phyloP scores from a whole-genome alignment of 2,888 invertebrate species.

The Cyclophora punctaria region DNA sequence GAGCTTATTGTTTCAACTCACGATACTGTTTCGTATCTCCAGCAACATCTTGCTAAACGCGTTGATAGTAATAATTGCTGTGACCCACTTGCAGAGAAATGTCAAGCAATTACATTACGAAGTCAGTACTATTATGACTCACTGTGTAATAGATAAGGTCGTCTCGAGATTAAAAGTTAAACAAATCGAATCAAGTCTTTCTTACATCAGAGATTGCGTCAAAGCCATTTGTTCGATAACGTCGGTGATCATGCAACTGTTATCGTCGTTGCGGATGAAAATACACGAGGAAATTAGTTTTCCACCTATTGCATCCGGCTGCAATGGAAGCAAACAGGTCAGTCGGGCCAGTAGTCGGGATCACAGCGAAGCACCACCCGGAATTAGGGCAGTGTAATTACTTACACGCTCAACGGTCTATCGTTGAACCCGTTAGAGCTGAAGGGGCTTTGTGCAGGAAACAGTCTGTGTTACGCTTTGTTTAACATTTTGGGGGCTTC shows the following conservation, averaged over 20 bases:
- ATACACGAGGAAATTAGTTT: slow-evolving; percentile 13
- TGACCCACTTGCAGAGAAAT: slow-evolving; percentile 30
- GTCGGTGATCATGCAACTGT: neutral
- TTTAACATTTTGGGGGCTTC: slow-evolving; percentile 35
- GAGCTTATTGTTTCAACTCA: slow-evolving; percentile 27
- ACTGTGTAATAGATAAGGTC: slow-evolving; percentile 10
- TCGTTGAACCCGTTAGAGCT: slow-evolving; percentile 41
- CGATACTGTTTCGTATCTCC: slow-evolving; percentile 26
- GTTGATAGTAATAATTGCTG: slow-evolving; percentile 35
- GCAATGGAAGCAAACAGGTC: slow-evolving; percentile 38
- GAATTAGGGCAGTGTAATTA: slow-evolving; percentile 63
- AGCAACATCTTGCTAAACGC: slow-evolving; percentile 20
- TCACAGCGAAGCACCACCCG: slow-evolving; percentile 31
- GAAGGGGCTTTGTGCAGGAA: slow-evolving; percentile 54
- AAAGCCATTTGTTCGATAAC: too few relatives aligned
- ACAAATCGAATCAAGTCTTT: neutral
- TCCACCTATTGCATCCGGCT: slow-evolving; percentile 24
- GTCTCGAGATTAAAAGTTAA: too few relatives aligned
- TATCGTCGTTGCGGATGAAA: slow-evolving; percentile 13
- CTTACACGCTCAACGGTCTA: slow-evolving; percentile 41
- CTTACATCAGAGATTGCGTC: too few relatives aligned
- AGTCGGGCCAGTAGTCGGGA: slow-evolving; percentile 30
- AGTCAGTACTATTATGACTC: slow-evolving; percentile 15
- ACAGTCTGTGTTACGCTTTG: slow-evolving; percentile 46
- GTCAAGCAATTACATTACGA: slow-evolving; percentile 29